These are phyloP conservation scores for Anagrus nilaparvatae DNA, from an alignment of 1,140 invertebrate genomes.

Conservation along the genomic window DNA sequence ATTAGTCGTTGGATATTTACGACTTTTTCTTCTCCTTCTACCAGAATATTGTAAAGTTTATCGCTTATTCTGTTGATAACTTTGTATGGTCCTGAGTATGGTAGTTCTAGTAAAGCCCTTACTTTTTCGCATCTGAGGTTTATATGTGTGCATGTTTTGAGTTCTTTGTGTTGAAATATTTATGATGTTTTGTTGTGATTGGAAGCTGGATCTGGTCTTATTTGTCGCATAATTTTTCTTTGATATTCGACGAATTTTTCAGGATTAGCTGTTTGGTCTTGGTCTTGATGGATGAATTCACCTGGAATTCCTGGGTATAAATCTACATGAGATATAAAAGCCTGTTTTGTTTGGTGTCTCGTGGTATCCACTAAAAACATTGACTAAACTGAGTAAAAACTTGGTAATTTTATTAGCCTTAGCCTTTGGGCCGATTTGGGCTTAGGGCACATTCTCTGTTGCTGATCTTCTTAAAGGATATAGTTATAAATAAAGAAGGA, in stretches of 20 bases:
- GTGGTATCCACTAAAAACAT: no score
- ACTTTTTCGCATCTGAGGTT: not conserved
- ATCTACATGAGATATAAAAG: no score
- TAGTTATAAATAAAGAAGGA: no score
- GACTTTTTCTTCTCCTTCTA: not conserved
- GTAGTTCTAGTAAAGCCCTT: not conserved
- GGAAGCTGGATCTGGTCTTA: not conserved
- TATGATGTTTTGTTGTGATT: not conserved
- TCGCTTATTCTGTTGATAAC: not conserved
- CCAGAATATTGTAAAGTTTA: not conserved
- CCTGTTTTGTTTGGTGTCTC: slow-evolving; percentile 2
- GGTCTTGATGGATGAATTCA: not conserved
- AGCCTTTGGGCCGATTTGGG: no score
- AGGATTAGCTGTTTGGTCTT: not conserved
- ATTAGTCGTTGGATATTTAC: slow-evolving; percentile 2
- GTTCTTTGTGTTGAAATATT: not conserved
- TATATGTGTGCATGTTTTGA: not conserved
- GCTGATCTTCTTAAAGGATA: no score
- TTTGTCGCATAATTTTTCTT: not conserved
- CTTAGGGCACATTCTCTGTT: no score
- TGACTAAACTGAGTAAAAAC: no score
- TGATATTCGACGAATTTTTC: not conserved
- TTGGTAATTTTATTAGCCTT: no score
- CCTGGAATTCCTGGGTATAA: not conserved
- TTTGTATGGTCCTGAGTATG: slow-evolving; percentile 1